Evolutionary conservation across 2,113 vertebrate species (phyloP).

Genomic region (Tauraco erythrolophus): DNA sequence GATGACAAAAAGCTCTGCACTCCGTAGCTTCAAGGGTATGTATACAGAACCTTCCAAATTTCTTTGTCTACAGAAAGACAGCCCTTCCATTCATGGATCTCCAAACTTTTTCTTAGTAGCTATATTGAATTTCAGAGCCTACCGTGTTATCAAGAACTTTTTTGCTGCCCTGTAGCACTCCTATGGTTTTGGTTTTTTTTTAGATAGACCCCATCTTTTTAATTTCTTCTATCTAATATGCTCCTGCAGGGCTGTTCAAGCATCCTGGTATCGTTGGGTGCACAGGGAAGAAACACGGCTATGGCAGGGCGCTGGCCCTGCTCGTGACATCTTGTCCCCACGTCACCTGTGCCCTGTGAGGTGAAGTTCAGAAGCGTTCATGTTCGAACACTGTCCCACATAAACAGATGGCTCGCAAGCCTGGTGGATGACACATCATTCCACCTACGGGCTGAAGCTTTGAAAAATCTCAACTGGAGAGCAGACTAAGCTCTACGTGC

Average conservation of each 20-base stretch:
- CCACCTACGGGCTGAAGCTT: not conserved
- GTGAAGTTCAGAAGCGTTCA: not conserved
- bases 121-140: not conserved
- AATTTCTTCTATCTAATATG: not conserved
- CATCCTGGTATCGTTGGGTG: not conserved
- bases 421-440: not conserved
- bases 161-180: not conserved
- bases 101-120: not conserved
- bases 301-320: not conserved
- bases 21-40: not conserved
- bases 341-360: not conserved
- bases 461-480: not conserved
- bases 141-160: not conserved
- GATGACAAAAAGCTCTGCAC: not conserved
- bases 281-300: accelerated
- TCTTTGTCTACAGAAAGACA: not conserved
- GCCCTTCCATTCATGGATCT: not conserved
- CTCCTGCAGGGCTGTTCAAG: not conserved
- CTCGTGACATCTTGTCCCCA: not conserved
- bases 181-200: no score
- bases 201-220: not conserved
- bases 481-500: not conserved
- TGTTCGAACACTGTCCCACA: not conserved
- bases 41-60: not conserved
- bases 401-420: not conserved